Base-by-base conservation (phyloP, 2,888 invertebrate genomes). In the Tupiocoris notatus region DNA sequence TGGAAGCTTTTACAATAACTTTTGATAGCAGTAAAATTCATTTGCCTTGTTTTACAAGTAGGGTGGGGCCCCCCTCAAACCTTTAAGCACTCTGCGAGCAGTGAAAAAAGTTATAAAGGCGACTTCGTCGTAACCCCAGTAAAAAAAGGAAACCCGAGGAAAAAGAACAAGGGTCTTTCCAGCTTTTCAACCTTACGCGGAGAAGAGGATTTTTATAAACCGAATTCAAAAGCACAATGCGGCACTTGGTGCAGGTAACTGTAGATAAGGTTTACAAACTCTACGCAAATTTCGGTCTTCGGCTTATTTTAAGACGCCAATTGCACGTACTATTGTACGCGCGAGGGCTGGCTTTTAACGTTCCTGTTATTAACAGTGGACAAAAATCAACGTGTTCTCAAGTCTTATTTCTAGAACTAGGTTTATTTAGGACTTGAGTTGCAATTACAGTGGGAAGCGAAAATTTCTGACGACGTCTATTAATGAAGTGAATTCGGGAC, bases 11-110 rank as follows among this genome's bases (percentile, higher is more conserved):
- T 57, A 67, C 67, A 67, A 67, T 67, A 67, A 67, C 67, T 67
- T 67, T 67, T 67, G 67, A 67, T 67, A 67, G 67, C 56, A 67
- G 67, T 67, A 57, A 67, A 67, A 67, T 67, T 67, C 67, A 67
- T 67, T 67, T 67, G 67, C 67, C 67, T 67, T 67, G 67, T 67
- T 67, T 67, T 67, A 67, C 67, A 67, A 67, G 67, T 67, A 67
- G 66, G 66, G 20, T 25, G 56, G 67, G 56, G 65, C n/a, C 21
- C 22, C 25, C 25, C 67, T 67, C 67, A 22, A 67, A 67, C 67
- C 67, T 67, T 67, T 67, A 67, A 67, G 54, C 65, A 65, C 65
- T 39, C 39, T 22, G 56, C 39, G 56, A 56, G 54, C 67, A 57
- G 57, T 21, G 23, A 18, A 67, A 67, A 57, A 67, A 67, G 67